These are phyloP conservation scores for Spodoptera picta DNA, from an alignment of 2,888 invertebrate genomes.

Conservation along the genomic window DNA sequence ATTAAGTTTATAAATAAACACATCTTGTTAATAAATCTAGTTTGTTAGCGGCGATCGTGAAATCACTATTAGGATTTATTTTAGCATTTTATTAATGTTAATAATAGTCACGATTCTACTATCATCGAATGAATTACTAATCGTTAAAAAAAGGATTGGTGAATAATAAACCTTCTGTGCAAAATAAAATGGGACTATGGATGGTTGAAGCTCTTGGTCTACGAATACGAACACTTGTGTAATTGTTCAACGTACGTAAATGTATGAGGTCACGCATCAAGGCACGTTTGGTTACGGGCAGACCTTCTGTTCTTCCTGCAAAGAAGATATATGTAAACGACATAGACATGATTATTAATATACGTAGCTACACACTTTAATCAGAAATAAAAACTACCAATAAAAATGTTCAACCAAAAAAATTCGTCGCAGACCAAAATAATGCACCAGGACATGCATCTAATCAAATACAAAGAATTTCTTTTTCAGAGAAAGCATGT, in stretches of 20 bases:
- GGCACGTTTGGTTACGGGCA: constrained; percentile 9
- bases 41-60: constrained; percentile 27
- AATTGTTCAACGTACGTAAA: constrained; percentile 9
- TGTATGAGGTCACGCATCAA: constrained; percentile 10
- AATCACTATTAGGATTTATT: constrained; percentile 36
- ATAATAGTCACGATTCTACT: constrained; percentile 31
- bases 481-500: constrained; percentile 53
- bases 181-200: neutral
- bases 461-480: constrained; percentile 41
- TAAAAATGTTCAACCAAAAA: neutral
- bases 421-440: constrained; percentile 15
- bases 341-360: neutral
- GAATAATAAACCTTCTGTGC: constrained; percentile 3
- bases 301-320: constrained; percentile 6
- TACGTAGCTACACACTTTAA: too few relatives aligned
- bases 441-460: constrained; percentile 34
- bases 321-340: constrained; percentile 11
- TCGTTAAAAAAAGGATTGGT: too few relatives aligned
- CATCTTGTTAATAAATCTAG: constrained; percentile 26
- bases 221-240: neutral
- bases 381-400: too few relatives aligned
- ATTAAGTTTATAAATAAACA: constrained; percentile 18
- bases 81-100: constrained; percentile 21
- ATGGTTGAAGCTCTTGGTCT: neutral
- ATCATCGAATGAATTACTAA: constrained; percentile 27